These are phyloP conservation scores for Argyra leucocephala DNA, from an alignment of 2,888 invertebrate genomes.

Conservation along the genomic window DNA sequence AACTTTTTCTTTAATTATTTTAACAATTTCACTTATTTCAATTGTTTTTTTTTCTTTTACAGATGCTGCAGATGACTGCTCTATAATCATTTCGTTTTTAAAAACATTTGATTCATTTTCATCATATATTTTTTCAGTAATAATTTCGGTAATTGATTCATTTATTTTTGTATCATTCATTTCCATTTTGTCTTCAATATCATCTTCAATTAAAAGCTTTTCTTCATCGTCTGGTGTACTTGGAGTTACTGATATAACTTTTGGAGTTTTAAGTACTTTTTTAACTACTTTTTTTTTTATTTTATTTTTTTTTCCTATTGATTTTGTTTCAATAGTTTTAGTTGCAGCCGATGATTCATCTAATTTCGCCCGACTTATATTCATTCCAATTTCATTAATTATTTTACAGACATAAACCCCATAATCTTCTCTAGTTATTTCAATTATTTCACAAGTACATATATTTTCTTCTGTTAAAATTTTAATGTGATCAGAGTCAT, in stretches of 20 bases:
- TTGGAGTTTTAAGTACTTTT: not conserved
- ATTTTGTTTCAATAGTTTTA: slow-evolving; percentile 42
- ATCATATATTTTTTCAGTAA: slow-evolving; percentile 20
- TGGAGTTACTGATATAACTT: slow-evolving; percentile 29
- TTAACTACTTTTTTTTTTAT: slow-evolving; percentile 29
- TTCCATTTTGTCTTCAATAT: slow-evolving; percentile 39
- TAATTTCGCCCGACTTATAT: slow-evolving; percentile 66
- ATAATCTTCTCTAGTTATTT: slow-evolving; percentile 54
- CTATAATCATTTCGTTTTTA: slow-evolving; percentile 18
- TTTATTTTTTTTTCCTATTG: slow-evolving; percentile 38
- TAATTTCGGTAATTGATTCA: slow-evolving; percentile 35
- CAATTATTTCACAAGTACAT: slow-evolving; percentile 60
- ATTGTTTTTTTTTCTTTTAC: slow-evolving; percentile 29
- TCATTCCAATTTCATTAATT: slow-evolving; percentile 74
- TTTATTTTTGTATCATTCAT: slow-evolving; percentile 44
- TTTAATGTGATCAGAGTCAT: slow-evolving; percentile 61
- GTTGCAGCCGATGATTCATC: slow-evolving; percentile 52
- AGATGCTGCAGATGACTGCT: slow-evolving; percentile 15
- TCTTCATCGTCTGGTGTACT: slow-evolving; percentile 32
- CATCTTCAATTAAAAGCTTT: slow-evolving; percentile 32
- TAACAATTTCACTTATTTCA: slow-evolving; percentile 46
- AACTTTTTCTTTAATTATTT: slow-evolving; percentile 41
- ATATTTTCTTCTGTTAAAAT: slow-evolving; percentile 61
- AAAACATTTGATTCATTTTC: slow-evolving; percentile 14
- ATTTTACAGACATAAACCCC: slow-evolving; percentile 78